phyloP scores from a whole-genome alignment of 2,113 vertebrate genomes.

The Hydrochoerus hydrochaeris region DNA sequence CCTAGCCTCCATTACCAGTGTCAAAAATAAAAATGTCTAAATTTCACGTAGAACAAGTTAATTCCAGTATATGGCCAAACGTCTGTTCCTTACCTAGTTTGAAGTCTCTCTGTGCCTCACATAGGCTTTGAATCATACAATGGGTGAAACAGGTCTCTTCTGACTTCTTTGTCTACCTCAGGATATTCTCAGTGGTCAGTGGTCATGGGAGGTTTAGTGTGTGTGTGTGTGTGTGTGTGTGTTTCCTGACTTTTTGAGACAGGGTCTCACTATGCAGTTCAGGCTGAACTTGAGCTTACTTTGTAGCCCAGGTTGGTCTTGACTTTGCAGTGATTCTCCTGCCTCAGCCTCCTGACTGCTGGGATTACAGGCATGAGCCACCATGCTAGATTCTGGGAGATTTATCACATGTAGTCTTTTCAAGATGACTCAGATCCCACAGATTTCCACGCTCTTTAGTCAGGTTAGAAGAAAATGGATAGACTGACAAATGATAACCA shows the following conservation, averaged over 20 bases:
- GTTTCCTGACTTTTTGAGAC: too few species aligned
- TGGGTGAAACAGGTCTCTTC: background rate
- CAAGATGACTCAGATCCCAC: background rate
- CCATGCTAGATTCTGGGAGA: background rate
- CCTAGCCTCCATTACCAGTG: background rate
- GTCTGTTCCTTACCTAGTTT: background rate
- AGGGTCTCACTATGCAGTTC: too few species aligned
- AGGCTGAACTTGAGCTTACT: too few species aligned
- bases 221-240: too few species aligned
- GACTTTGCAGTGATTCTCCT: too few species aligned
- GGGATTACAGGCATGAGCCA: too few species aligned
- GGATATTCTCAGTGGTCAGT: background rate
- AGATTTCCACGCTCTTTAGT: background rate
- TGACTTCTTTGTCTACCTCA: background rate
- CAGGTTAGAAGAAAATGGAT: background rate
- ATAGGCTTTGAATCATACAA: background rate
- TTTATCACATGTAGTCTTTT: background rate
- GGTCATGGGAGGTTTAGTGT: too few species aligned
- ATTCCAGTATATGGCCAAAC: background rate
- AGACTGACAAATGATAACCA: background rate
- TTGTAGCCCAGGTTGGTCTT: too few species aligned
- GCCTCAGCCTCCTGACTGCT: too few species aligned
- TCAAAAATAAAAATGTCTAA: background rate
- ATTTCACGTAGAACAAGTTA: background rate
- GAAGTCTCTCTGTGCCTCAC: background rate